A percentile compares a stretch with the other conserved stretches of the same genome.
phyloP scores from a whole-genome alignment of 2,113 vertebrate genomes.

The Embiotoca jacksoni region DNA sequence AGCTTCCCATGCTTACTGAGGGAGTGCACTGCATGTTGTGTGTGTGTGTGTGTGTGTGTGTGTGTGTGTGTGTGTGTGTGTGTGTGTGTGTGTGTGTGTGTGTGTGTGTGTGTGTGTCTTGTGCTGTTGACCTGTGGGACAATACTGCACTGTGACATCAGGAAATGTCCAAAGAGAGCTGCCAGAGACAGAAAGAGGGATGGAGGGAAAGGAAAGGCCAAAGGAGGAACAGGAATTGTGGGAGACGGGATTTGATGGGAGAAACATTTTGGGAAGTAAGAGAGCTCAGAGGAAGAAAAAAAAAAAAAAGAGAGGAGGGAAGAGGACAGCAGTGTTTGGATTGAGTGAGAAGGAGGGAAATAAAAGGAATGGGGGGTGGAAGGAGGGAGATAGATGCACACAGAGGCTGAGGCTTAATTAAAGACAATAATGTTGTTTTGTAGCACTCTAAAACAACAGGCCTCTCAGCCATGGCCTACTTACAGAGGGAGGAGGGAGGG shows the following conservation, averaged over 20 bases:
- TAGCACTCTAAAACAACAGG: slow-evolving; percentile 45
- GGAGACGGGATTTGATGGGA: slow-evolving; percentile 34
- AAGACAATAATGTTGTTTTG: slow-evolving; percentile 75
- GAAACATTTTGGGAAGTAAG: slow-evolving; percentile 33
- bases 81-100: slow-evolving; percentile 36
- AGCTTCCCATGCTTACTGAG: slow-evolving; percentile 72
- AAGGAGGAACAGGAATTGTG: slow-evolving; percentile 30
- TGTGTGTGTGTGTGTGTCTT: slow-evolving; percentile 57
- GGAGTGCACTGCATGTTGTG: slow-evolving; percentile 3
- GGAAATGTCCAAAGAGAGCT: slow-evolving; percentile 75
- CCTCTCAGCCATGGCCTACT: slow-evolving; percentile 51
- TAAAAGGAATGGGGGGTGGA: neutral
- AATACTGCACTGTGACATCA: slow-evolving; percentile 76
- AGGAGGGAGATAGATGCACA: slow-evolving; percentile 39
- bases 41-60: slow-evolving; percentile 34
- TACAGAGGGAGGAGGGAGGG: neutral
- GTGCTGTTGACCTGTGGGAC: slow-evolving; percentile 74
- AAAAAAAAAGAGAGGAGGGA: neutral
- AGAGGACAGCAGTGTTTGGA: neutral
- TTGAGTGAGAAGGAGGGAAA: slow-evolving; percentile 31
- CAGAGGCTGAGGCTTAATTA: slow-evolving; percentile 62
- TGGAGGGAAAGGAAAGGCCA: slow-evolving; percentile 64
- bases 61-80: slow-evolving; percentile 37
- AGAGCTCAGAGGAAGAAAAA: neutral
- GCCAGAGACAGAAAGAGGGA: slow-evolving; percentile 65